Percentiles rank a stretch among this genome's conserved stretches.
phyloP scores from a whole-genome alignment of 2,797 vertebrate genomes.

The Gambelia wislizenii region DNA sequence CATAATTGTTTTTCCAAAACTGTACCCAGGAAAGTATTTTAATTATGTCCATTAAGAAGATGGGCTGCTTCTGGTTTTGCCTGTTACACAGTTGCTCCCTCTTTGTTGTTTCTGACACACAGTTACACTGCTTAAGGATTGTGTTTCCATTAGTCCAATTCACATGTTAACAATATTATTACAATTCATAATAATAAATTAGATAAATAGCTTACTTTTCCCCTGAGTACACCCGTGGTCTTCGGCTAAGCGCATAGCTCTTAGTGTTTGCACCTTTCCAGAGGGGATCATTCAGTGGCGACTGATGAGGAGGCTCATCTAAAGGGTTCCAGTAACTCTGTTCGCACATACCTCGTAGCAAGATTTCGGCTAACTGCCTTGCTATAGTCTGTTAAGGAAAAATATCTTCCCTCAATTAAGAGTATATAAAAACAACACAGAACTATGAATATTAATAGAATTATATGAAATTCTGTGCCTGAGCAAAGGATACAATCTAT shows the following conservation, averaged over 20 bases:
- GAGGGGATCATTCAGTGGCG: conserved; percentile 93
- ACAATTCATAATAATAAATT: neutral
- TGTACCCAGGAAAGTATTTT: neutral
- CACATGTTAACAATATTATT: neutral
- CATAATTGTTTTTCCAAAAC: neutral
- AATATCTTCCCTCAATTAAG: conserved; percentile 40
- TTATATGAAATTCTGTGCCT: neutral
- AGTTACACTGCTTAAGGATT: neutral
- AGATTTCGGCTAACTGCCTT: conserved; percentile 96
- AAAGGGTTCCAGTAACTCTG: conserved; percentile 99
- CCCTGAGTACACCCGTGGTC: conserved; percentile 93
- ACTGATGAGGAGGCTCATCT: conserved; percentile 93
- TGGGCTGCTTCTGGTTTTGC: neutral
- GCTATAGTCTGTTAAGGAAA: conserved; percentile 89
- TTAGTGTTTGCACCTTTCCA: conserved; percentile 87
- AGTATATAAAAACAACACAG: conserved; percentile 8
- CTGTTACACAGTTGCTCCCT: neutral
- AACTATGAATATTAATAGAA: neutral
- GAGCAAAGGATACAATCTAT: neutral
- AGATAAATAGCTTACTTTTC: conserved; percentile 86
- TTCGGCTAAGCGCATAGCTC: conserved; percentile 88
- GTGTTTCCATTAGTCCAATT: neutral
- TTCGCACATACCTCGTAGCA: conserved; percentile 97
- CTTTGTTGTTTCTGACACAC: neutral
- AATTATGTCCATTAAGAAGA: neutral